Evolutionary conservation across 1,140 invertebrate species (phyloP).

Genomic region (Megathymus violae): DNA sequence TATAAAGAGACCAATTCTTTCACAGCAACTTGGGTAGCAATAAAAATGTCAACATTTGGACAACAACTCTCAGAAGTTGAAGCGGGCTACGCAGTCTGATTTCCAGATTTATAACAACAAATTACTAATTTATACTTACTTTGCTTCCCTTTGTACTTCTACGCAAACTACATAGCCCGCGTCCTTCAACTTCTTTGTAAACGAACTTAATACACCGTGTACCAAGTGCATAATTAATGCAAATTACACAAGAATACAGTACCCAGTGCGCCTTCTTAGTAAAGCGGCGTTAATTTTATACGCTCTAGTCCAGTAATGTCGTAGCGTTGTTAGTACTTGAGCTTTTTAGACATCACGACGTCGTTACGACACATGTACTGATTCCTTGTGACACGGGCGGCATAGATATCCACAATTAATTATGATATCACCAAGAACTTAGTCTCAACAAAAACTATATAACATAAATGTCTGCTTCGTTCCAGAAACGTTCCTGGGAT

Average conservation of each 20-base stretch:
- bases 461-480: no score
- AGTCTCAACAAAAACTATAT: no score
- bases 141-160: not conserved
- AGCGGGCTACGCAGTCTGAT: no score
- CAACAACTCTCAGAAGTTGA: no score
- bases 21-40: no score
- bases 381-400: no score
- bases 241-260: conserved; percentile 1
- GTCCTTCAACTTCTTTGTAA: not conserved
- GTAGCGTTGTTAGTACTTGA: not conserved
- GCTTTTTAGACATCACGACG: not conserved
- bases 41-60: no score
- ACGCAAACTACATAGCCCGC: not conserved
- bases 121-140: not conserved
- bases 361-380: not conserved
- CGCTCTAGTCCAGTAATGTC: not conserved
- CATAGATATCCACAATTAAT: no score
- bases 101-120: no score
- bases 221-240: conserved; percentile 4
- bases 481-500: no score
- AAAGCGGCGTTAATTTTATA: not conserved
- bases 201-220: not conserved
- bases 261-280: not conserved
- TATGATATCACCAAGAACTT: no score
- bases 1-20: no score